Base-by-base conservation (phyloP, 2,113 vertebrate species). In the Bettongia penicillata region DNA sequence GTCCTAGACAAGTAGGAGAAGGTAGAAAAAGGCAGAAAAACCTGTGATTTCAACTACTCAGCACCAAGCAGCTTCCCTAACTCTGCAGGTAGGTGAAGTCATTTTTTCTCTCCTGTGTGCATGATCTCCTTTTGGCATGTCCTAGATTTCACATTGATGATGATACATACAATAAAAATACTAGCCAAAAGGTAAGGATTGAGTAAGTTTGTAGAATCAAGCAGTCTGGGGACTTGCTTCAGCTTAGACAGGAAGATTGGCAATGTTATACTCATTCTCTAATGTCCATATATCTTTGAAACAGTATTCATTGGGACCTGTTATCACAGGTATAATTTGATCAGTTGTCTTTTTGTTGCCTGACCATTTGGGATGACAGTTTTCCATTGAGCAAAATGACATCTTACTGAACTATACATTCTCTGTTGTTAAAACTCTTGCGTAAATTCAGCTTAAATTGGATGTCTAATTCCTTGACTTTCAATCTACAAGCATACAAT, bases 331-430 rank as follows among this genome's bases (percentile, higher is more conserved):
- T 31, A 91, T 19, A 23, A 55, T 68, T 93, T 19, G 84, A 55
- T 93, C 28, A 77, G 23, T 43, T 91, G 47, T 51, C 51, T 77
- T 50, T 47, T 90, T 49, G 89, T 90, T 90, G 89, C 89, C 47
- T 90, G 49, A 90, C 43, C 49, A 90, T 90, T 49, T 90, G 89
- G 47, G 23, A 90, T 90, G 24, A 2, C 53, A 51, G 14, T 31
- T 50, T 95, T 90, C 91, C 47, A 94, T 4, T 93, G 8, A 93
- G 28, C 47, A 84, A 95, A 91, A 90, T 61, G 51, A 9, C 53
- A 55, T 89, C 49, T 55, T 51, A 28, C 94, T 92, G n/a, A 91
- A 53, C 4, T 48, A 19, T 11, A 14, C 12, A 52, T 89, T 31
- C 26, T 93, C 43, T 68, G 9, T 90, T 68, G 25, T 14, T 5